These are phyloP conservation scores for Pantelozetes paolii DNA, from an alignment of 2,888 invertebrate genomes.

Conservation along the genomic window DNA sequence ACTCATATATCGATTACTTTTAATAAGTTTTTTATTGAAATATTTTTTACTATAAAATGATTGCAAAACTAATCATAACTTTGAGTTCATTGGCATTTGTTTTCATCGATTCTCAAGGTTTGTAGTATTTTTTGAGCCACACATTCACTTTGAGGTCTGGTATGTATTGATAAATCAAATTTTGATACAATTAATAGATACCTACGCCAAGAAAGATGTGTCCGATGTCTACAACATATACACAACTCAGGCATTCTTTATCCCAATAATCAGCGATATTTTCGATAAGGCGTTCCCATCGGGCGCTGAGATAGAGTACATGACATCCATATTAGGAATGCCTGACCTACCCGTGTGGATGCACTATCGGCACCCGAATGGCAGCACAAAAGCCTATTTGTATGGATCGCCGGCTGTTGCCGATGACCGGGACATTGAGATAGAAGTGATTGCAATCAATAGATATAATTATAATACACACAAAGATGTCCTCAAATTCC, in stretches of 20 bases:
- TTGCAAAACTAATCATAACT: background rate
- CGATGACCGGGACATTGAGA: slow-evolving; percentile 45
- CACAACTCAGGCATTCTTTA: slow-evolving; percentile 45
- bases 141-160: background rate
- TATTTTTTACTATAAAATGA: background rate
- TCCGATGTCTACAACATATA: slow-evolving; percentile 38
- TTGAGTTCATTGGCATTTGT: background rate
- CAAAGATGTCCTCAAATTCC: slow-evolving; percentile 34
- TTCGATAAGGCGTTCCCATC: slow-evolving; percentile 17
- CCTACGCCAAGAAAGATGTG: slow-evolving; percentile 13
- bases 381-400: slow-evolving; percentile 71
- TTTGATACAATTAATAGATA: background rate
- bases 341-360: slow-evolving; percentile 84
- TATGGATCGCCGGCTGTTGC: slow-evolving; percentile 69
- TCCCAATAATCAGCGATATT: slow-evolving; percentile 43
- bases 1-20: background rate
- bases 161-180: background rate
- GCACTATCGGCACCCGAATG: slow-evolving; percentile 73
- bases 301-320: slow-evolving; percentile 52
- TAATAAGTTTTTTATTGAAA: background rate
- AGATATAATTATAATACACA: slow-evolving; percentile 31
- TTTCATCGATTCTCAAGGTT: background rate
- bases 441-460: slow-evolving; percentile 47
- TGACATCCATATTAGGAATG: slow-evolving; percentile 67
- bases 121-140: background rate